Conservation (phyloP, 2,113 vertebrate genomes). For the Siniperca chuatsi region DNA sequence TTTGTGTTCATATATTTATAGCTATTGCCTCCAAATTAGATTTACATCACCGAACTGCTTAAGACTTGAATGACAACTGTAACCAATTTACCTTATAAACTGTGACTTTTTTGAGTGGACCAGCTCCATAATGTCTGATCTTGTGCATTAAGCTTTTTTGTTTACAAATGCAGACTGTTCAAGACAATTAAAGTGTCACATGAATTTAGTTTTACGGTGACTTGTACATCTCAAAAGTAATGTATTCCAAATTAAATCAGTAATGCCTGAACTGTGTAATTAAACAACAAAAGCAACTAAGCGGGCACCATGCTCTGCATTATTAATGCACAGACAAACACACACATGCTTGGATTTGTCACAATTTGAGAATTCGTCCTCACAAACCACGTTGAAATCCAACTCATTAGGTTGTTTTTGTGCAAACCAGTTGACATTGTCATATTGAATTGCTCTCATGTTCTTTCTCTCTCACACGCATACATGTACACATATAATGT, state of each 20-base stretch:
- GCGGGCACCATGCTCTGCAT: conserved; percentile 10
- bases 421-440: conserved; percentile 32
- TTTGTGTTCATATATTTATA: conserved; percentile 46
- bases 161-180: neutral
- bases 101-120: conserved; percentile 6
- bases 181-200: conserved; percentile 13
- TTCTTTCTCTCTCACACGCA: neutral
- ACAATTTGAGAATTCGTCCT: neutral
- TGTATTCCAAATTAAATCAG: conserved; percentile 25
- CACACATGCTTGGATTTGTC: conserved; percentile 1
- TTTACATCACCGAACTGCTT: conserved; percentile 8
- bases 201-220: conserved; percentile 10
- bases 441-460: conserved; percentile 28
- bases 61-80: conserved; percentile 19
- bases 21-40: conserved; percentile 43
- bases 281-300: conserved; percentile 18
- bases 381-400: conserved; percentile 29
- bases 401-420: conserved; percentile 38
- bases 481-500: conserved; percentile 21
- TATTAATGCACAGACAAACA: conserved; percentile 15
- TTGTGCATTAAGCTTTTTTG: conserved; percentile 1
- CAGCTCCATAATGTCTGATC: neutral
- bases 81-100: conserved; percentile 20
- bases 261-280: conserved; percentile 16
- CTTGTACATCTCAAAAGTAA: conserved; percentile 16